A percentile compares a stretch with the other conserved stretches of the same genome.
Evolutionary conservation across 2,113 vertebrate species (phyloP).

Genomic region (Zosterops japonicus): DNA sequence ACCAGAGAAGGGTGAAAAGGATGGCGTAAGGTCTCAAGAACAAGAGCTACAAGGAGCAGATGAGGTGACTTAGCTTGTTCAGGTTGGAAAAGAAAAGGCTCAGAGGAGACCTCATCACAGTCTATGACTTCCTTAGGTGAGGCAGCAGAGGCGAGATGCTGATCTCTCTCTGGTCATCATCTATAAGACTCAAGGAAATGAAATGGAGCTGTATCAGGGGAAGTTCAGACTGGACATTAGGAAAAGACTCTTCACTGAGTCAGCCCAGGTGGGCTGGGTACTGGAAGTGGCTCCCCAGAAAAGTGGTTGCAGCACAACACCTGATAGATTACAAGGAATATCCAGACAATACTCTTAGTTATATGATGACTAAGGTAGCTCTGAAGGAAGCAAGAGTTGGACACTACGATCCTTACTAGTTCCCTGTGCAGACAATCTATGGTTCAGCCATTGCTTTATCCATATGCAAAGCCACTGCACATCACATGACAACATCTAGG

Average conservation of each 20-base stretch:
- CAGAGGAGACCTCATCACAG: background rate
- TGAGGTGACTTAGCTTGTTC: background rate
- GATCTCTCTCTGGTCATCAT: background rate
- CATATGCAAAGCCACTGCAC: background rate
- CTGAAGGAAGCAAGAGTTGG: background rate
- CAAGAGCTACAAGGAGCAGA: background rate
- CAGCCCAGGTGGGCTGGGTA: background rate
- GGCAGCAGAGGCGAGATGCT: accelerated
- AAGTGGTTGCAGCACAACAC: background rate
- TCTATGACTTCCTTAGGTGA: background rate
- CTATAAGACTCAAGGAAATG: accelerated
- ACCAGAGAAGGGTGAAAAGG: background rate
- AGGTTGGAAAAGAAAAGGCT: background rate
- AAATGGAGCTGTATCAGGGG: background rate
- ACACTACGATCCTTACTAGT: background rate
- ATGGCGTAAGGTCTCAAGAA: background rate
- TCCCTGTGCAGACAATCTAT: background rate
- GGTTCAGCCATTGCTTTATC: background rate
- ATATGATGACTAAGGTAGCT: background rate
- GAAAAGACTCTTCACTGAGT: background rate
- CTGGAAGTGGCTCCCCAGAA: background rate
- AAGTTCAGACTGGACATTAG: background rate
- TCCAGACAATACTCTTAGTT: background rate
- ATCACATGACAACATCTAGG: background rate
- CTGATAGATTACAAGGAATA: background rate